Evolutionary conservation across 2,797 vertebrate species (phyloP).

Genomic region (Lithobates sylvaticus): DNA sequence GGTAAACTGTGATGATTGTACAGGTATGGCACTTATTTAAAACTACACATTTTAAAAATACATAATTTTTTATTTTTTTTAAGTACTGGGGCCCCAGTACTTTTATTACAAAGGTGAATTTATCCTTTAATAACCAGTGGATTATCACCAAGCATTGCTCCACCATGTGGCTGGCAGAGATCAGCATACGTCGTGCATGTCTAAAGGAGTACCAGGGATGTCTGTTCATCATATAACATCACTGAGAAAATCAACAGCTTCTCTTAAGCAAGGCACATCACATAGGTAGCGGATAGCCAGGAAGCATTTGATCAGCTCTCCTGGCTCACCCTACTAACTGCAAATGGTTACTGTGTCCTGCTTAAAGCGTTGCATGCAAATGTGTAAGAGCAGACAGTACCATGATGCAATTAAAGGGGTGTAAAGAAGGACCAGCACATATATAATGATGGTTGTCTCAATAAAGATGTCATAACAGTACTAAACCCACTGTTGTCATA

Average conservation of each 20-base stretch:
- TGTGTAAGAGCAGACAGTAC: conserved; percentile 25
- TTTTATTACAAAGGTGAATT: too few species aligned
- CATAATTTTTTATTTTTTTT: too few species aligned
- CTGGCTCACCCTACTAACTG: not conserved
- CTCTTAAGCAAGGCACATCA: conserved; percentile 8
- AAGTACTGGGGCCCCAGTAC: too few species aligned
- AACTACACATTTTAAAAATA: too few species aligned
- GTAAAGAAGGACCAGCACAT: not conserved
- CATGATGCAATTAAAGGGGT: not conserved
- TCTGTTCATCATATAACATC: not conserved
- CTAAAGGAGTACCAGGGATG: not conserved
- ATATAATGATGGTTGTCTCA: not conserved
- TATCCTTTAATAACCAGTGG: not conserved
- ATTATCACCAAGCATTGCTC: not conserved
- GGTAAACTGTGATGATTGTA: too few species aligned
- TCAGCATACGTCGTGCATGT: not conserved
- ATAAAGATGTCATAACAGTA: conserved; percentile 27
- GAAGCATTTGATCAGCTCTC: not conserved
- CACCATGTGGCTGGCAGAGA: not conserved
- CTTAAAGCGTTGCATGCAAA: conserved; percentile 28
- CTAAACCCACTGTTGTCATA: not conserved
- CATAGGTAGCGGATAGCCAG: not conserved
- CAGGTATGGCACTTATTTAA: too few species aligned
- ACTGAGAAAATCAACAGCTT: not conserved
- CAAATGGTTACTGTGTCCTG: conserved; percentile 22